phyloP scores from a whole-genome alignment of 2,888 invertebrate species.

The Argyresthia albistria region DNA sequence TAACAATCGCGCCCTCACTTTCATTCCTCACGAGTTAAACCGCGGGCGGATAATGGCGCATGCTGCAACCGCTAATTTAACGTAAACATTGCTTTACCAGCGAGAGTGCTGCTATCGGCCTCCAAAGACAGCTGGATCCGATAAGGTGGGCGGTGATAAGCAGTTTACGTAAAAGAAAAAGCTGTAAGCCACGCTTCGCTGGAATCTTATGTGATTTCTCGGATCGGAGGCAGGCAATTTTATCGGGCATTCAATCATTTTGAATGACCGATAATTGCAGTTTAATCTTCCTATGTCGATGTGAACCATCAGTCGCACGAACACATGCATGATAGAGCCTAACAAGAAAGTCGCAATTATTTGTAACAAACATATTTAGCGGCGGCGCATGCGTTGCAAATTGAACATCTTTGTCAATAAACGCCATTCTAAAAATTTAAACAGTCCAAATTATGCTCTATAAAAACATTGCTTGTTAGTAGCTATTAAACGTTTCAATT shows the following conservation, averaged over 20 bases:
- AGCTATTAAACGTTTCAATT: no score
- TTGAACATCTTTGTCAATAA: no score
- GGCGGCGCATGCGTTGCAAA: no score
- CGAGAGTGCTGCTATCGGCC: not conserved
- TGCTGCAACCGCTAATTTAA: slow-evolving; percentile 25
- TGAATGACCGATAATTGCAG: not conserved
- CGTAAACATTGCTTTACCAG: slow-evolving; percentile 18
- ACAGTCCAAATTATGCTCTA: no score
- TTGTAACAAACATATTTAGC: no score
- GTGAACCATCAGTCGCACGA: no score
- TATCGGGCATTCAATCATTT: not conserved
- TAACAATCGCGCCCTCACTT: slow-evolving; percentile 62
- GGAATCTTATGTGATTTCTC: not conserved
- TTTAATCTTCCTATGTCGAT: not conserved
- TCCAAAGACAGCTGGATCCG: not conserved
- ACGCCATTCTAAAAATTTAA: no score
- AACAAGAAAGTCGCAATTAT: no score
- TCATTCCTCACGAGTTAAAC: slow-evolving; percentile 47
- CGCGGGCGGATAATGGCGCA: slow-evolving; percentile 24
- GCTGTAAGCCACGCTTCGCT: no score
- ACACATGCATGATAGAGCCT: no score
- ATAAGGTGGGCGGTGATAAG: not conserved
- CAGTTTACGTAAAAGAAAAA: not conserved
- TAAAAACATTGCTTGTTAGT: no score
- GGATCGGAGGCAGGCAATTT: no score